Conservation (phyloP, 1,140 invertebrate species). For the Mycetomoellerius zeteki region DNA sequence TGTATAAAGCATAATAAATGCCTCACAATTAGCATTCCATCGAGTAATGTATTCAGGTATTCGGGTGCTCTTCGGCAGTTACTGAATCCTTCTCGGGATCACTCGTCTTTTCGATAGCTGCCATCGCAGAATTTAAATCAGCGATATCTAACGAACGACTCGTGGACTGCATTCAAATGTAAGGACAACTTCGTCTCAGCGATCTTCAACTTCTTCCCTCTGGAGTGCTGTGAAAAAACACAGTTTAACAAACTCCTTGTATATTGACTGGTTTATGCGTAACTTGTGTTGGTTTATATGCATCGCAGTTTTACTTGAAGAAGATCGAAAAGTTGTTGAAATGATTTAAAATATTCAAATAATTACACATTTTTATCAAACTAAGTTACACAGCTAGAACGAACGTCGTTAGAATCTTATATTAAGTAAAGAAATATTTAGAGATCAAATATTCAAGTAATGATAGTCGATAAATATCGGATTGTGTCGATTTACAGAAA, state of each 20-base stretch:
- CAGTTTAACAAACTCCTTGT: background rate
- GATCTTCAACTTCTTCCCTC: constrained; percentile 38
- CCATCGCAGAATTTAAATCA: constrained; percentile 66
- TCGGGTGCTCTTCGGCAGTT: constrained; percentile 39
- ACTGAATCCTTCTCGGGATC: constrained; percentile 46
- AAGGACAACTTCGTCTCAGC: background rate
- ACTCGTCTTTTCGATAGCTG: constrained; percentile 66
- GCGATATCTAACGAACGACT: constrained; percentile 60
- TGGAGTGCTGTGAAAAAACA: constrained; percentile 5
- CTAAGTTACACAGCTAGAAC: background rate
- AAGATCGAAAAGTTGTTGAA: background rate
- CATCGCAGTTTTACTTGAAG: background rate
- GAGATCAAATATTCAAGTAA: background rate
- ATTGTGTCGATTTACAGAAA: background rate
- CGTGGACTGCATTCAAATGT: constrained; percentile 64
- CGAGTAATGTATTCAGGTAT: constrained; percentile 68
- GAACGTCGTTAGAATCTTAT: background rate
- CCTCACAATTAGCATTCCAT: constrained; percentile 62
- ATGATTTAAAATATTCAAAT: background rate
- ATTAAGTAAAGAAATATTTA: background rate
- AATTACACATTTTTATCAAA: background rate
- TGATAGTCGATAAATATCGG: background rate
- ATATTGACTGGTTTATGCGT: background rate
- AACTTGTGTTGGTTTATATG: no score
- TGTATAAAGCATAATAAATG: constrained; percentile 54